Evolutionary conservation across 1,140 invertebrate genomes (phyloP).

Genomic region (Chrysopa pallens): DNA sequence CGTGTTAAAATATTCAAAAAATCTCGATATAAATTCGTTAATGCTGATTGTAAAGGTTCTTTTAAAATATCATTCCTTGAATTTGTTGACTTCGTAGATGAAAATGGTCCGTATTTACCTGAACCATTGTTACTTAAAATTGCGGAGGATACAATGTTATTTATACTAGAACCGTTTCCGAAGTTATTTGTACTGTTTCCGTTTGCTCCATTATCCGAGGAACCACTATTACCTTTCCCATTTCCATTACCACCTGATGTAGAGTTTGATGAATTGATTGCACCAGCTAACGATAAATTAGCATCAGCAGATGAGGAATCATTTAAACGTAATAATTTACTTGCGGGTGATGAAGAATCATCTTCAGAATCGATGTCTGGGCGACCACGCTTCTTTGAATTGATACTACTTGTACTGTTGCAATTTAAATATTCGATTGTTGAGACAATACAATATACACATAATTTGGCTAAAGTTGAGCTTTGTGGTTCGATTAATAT

Average conservation of each 20-base stretch:
- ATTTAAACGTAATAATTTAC: conserved; percentile 10
- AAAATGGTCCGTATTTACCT: conserved; percentile 11
- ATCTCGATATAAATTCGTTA: conserved; percentile 47
- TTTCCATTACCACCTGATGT: neutral
- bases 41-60: conserved; percentile 38
- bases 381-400: conserved; percentile 33
- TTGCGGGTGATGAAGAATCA: conserved; percentile 9
- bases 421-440: conserved; percentile 39
- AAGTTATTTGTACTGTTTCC: conserved; percentile 40
- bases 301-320: neutral
- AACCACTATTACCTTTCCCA: neutral
- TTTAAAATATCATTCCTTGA: conserved; percentile 21
- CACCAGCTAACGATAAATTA: neutral
- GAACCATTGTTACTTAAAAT: conserved; percentile 15
- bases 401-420: conserved; percentile 24
- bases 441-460: conserved; percentile 53
- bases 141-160: conserved; percentile 10
- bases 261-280: conserved; percentile 2
- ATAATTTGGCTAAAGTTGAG: conserved; percentile 44
- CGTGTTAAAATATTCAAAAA: conserved; percentile 56
- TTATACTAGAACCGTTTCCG: conserved; percentile 30
- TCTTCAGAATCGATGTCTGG: conserved; percentile 32
- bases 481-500: conserved; percentile 57
- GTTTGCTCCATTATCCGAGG: conserved; percentile 25
- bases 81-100: neutral